Conservation (phyloP, 2,113 vertebrate species). For the Psophia crepitans region DNA sequence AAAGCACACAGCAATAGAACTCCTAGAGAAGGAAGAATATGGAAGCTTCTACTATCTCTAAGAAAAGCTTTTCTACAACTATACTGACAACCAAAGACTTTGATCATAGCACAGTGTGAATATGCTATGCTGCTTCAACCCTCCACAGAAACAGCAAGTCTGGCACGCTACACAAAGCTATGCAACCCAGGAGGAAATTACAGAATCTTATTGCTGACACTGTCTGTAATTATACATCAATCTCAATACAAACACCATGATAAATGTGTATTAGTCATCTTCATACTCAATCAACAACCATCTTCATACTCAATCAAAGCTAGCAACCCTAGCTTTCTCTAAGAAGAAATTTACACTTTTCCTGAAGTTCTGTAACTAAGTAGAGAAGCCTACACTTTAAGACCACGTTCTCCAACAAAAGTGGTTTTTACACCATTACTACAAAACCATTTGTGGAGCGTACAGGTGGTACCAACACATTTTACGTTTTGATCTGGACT, state of each 20-base stretch:
- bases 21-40: not conserved
- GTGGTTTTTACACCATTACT: not conserved
- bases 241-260: not conserved
- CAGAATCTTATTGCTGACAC: not conserved
- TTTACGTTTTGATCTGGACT: not conserved
- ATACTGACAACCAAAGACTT: not conserved
- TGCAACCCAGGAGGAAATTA: not conserved
- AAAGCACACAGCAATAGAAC: not conserved
- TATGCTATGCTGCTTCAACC: not conserved
- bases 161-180: not conserved
- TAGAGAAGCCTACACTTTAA: not conserved
- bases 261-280: not conserved
- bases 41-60: not conserved
- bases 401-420: not conserved
- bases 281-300: not conserved
- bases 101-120: not conserved
- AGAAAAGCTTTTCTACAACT: not conserved
- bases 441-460: not conserved
- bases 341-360: not conserved
- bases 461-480: not conserved
- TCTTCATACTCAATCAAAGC: not conserved
- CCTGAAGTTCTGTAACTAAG: not conserved
- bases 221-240: not conserved
- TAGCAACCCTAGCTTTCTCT: not conserved
- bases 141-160: not conserved